Conservation (phyloP, 92 coral and sea anemone species). For the Parazoanthus atlanticus region DNA sequence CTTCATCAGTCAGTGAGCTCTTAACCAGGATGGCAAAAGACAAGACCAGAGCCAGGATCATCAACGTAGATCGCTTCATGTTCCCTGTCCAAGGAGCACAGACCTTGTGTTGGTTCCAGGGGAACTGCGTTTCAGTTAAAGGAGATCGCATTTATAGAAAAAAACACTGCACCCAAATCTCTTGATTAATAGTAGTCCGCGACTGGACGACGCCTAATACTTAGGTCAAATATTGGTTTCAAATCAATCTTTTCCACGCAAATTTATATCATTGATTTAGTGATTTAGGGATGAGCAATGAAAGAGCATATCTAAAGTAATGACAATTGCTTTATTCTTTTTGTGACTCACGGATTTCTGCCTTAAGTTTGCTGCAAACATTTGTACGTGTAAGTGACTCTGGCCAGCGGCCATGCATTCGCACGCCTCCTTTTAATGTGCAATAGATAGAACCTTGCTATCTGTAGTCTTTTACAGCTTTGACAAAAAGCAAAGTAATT, state of each 20-base stretch:
- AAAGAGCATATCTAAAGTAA: neutral
- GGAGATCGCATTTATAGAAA: too few species aligned
- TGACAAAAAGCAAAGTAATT: neutral
- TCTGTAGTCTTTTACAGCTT: neutral
- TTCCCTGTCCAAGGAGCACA: neutral
- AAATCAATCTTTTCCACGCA: neutral
- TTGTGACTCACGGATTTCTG: neutral
- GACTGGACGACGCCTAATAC: neutral
- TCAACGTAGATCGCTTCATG: neutral
- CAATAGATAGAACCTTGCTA: neutral
- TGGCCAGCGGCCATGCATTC: too few species aligned
- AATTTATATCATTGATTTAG: too few species aligned
- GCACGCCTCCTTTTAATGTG: too few species aligned
- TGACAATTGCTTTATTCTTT: neutral
- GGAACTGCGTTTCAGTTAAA: too few species aligned
- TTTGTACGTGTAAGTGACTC: neutral
- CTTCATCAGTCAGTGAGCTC: neutral
- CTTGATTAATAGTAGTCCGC: too few species aligned
- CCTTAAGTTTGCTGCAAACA: neutral
- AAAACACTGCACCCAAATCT: too few species aligned
- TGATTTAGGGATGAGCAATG: neutral
- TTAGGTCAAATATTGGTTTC: neutral
- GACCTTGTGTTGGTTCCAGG: too few species aligned
- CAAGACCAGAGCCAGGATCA: neutral
- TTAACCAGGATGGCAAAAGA: conserved; percentile 5